Conservation (phyloP, 2,113 vertebrate species). For the Microcebus jonahi region DNA sequence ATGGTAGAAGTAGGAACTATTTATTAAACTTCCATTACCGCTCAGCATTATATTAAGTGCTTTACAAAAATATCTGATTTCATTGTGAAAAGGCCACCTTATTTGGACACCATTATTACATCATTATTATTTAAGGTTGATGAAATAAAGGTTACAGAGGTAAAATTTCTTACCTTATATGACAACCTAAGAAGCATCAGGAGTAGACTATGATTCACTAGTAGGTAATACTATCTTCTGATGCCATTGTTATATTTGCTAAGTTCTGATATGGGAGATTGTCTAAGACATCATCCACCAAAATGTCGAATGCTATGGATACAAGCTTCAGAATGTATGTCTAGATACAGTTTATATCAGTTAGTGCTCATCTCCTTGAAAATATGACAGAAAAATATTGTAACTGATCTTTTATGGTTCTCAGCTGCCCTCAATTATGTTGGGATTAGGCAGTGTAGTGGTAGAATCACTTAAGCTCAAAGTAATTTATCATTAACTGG, state of each 20-base stretch:
- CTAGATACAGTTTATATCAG: not conserved
- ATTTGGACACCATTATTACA: not conserved
- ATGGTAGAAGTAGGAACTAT: not conserved
- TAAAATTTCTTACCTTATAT: not conserved
- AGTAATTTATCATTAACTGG: not conserved
- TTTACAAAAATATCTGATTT: not conserved
- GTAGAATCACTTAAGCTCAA: not conserved
- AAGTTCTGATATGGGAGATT: not conserved
- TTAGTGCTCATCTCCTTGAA: not conserved
- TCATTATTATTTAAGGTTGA: not conserved
- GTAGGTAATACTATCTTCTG: not conserved
- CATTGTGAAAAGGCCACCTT: not conserved
- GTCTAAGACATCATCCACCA: not conserved
- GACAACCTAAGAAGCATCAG: not conserved
- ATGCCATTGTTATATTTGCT: not conserved
- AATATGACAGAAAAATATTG: not conserved
- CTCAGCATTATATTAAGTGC: not conserved
- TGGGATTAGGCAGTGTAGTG: not conserved
- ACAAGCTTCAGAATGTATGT: not conserved
- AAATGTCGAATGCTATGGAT: not conserved
- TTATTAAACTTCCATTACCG: not conserved
- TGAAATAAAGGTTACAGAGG: not conserved
- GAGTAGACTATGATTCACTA: not conserved
- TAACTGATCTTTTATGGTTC: not conserved
- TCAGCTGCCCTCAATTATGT: not conserved